Base-by-base conservation (phyloP, 2,113 vertebrate genomes). In the Hypocryptadius cinnamomeus region DNA sequence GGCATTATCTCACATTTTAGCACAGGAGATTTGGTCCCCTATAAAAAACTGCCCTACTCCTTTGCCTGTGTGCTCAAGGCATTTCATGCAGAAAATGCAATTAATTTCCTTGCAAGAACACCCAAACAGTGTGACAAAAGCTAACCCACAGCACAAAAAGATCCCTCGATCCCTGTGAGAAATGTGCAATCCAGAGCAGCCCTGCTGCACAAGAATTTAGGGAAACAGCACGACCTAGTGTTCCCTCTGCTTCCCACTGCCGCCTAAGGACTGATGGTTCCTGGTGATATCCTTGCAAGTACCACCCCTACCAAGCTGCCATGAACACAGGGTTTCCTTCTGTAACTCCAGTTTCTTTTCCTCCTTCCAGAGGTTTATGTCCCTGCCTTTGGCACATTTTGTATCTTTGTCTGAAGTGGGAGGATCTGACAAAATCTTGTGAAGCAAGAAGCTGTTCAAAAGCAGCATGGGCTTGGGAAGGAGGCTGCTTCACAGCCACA, bases 221-320 rank as follows among this genome's bases (percentile, higher is more conserved):
- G 59, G 96, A 96, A 97, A 97, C 96, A 97, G 97, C 96, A 95
- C 97, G 65, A 92, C 96, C 96, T 96, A 97, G 96, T 74, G 96
- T 96, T 96, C 54, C 78, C n/a, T 90, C 48, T 93, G 87, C 83
- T 87, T 47, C 74, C 61, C 21, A 3, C 60, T 3, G 13, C 60
- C 4, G 24, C 45, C 28, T 0, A 1, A 11, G 42, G 44, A 44
- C 2, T 3, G 35, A 50, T 15, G 30, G 21, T 7, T 78, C 22
- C 3, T 16, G 69, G 33, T 16, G 27, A 44, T 2, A 5, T 20
- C 25, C 9, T 68, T 44, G 28, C 22, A 42, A 78, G 23, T 0
- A 1, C 27, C 45, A 42, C 9, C 18, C 13, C 28, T 21, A 22
- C 14, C 21, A 44, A 45, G 31, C n/a, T 82, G 57, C 50, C 25